Conservation (phyloP, 2,888 invertebrate genomes). For the Temnothorax ravouxi region DNA sequence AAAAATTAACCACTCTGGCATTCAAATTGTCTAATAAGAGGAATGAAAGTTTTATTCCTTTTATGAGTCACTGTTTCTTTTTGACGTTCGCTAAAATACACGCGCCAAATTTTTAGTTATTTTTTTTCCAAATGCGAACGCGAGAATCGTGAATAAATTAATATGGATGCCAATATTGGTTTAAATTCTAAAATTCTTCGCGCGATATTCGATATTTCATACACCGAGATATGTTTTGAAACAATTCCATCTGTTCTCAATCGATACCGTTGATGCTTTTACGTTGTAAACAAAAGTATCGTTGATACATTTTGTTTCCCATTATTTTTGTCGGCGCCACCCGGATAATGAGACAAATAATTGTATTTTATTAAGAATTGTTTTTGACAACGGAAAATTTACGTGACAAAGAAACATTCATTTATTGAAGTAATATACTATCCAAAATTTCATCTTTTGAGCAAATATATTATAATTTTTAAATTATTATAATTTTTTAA, state of each 20-base stretch:
- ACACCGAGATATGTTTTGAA: conserved; percentile 58
- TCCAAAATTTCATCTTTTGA: background rate
- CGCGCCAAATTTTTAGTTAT: conserved; percentile 25
- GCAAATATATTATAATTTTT: conserved; percentile 24
- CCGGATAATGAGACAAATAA: conserved; percentile 28
- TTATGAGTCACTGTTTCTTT: conserved; percentile 8
- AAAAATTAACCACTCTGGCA: background rate
- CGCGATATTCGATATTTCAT: conserved; percentile 28
- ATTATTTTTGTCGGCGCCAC: conserved; percentile 50
- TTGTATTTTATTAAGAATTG: conserved; percentile 28
- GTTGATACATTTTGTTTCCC: conserved; percentile 48
- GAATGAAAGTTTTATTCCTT: conserved; percentile 5
- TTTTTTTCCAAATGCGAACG: conserved; percentile 28
- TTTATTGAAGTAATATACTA: background rate
- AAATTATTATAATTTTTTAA: conserved; percentile 19
- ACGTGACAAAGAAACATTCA: background rate
- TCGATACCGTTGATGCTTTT: conserved; percentile 67
- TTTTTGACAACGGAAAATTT: conserved; percentile 9
- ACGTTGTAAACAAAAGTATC: conserved; percentile 64
- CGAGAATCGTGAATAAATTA: conserved; percentile 44
- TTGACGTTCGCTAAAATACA: conserved; percentile 24
- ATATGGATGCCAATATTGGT: conserved; percentile 46
- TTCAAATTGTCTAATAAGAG: conserved; percentile 5
- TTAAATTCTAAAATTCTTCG: conserved; percentile 47
- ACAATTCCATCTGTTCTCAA: conserved; percentile 64